phyloP scores from a whole-genome alignment of 2,797 vertebrate species.

The Acipenser transmontanus region DNA sequence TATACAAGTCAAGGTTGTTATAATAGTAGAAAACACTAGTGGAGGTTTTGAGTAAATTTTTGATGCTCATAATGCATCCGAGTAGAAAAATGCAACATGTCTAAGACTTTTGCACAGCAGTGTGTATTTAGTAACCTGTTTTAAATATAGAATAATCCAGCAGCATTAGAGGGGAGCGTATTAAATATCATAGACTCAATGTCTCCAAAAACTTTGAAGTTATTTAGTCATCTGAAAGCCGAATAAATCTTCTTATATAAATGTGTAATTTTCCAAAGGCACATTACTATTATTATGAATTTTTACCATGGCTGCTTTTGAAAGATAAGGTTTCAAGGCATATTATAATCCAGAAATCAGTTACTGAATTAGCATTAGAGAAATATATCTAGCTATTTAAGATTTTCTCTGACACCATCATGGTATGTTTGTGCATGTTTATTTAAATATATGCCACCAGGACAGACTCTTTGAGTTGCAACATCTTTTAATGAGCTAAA shows the following conservation, averaged over 20 bases:
- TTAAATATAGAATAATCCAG: conserved; percentile 3
- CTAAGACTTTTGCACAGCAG: neutral
- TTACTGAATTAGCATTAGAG: conserved; percentile 2
- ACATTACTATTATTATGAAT: neutral
- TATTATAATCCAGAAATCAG: conserved; percentile 24
- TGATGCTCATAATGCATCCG: too few species aligned
- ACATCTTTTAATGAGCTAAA: too few species aligned
- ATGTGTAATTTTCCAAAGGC: conserved; percentile 26
- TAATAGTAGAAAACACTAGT: too few species aligned
- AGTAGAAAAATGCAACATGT: too few species aligned
- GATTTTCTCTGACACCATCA: conserved; percentile 31
- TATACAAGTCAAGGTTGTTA: too few species aligned
- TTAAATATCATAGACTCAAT: conserved; percentile 22
- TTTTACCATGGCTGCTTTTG: conserved; percentile 33
- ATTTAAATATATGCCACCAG: too few species aligned
- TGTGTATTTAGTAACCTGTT: neutral
- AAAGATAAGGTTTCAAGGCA: conserved; percentile 44
- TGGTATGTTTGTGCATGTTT: too few species aligned
- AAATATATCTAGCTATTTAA: conserved; percentile 12
- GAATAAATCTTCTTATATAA: conserved; percentile 37
- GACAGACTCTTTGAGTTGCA: too few species aligned
- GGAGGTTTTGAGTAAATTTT: too few species aligned
- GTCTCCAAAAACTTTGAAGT: conserved; percentile 33
- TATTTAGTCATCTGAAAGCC: conserved; percentile 39
- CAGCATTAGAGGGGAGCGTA: conserved; percentile 10